phyloP scores from a whole-genome alignment of 1,140 invertebrate genomes.

The Drosophila kurseongensis region DNA sequence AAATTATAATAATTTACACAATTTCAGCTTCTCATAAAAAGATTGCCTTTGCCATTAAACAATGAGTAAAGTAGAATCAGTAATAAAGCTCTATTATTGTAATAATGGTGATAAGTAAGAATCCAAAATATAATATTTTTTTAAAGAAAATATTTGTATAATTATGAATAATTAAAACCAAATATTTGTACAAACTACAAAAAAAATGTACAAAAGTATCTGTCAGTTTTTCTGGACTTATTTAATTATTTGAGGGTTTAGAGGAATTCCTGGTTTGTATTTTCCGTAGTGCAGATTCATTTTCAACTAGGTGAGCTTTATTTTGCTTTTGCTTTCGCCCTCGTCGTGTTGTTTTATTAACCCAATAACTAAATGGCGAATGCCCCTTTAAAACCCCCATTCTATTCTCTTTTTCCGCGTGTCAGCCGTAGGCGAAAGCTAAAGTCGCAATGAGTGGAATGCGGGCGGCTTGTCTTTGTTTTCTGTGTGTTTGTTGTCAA shows the following conservation, averaged over 20 bases:
- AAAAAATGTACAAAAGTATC: not conserved
- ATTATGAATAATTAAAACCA: not conserved
- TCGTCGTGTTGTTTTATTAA: conserved; percentile 72
- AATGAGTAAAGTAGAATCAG: no score
- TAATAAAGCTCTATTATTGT: no score
- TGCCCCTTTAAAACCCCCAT: conserved; percentile 8
- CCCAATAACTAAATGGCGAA: conserved; percentile 71
- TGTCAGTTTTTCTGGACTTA: not conserved
- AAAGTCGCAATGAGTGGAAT: conserved; percentile 69
- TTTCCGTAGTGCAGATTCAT: not conserved
- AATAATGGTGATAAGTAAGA: no score
- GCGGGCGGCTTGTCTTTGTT: conserved; percentile 64
- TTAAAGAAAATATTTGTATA: no score
- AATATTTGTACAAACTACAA: not conserved
- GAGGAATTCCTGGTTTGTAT: not conserved
- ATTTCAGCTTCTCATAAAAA: no score
- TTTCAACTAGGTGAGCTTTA: conserved; percentile 63
- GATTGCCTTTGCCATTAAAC: no score
- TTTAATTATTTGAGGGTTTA: not conserved
- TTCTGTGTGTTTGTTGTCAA: conserved; percentile 59
- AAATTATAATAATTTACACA: no score
- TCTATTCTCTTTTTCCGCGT: conserved; percentile 6
- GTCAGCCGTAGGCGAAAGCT: conserved; percentile 45
- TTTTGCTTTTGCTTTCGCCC: conserved; percentile 21
- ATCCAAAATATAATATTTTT: no score